Conservation (phyloP, 35 echinoderm and acorn worm species). For the Chiridota heheva region DNA sequence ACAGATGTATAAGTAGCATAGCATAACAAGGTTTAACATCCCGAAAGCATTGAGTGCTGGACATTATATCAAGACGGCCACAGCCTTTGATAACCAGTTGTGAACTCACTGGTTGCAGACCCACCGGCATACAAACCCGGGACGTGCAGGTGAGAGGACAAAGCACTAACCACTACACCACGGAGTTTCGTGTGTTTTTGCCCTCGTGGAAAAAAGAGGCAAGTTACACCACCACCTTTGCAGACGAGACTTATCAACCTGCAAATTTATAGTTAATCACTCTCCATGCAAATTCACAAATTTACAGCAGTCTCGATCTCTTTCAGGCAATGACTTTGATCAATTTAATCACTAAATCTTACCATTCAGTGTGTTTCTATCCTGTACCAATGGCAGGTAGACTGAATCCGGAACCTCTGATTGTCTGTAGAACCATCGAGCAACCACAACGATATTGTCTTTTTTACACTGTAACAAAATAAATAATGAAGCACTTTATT, state of each 20-base stretch:
- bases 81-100: too few relatives aligned
- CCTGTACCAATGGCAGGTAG: slow-evolving; percentile 91
- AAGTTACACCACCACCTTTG: not conserved
- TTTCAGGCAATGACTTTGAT: not conserved
- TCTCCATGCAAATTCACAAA: not conserved
- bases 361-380: slow-evolving; percentile 94
- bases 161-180: too few relatives aligned
- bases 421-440: slow-evolving; percentile 85
- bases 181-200: too few relatives aligned
- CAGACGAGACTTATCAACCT: not conserved
- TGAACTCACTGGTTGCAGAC: too few relatives aligned
- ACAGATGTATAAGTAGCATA: too few relatives aligned
- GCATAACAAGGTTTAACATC: too few relatives aligned
- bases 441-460: slow-evolving; percentile 76
- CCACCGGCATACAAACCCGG: too few relatives aligned
- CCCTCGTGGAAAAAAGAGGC: too few relatives aligned
- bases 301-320: not conserved
- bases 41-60: too few relatives aligned
- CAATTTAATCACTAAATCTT: not conserved
- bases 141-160: too few relatives aligned
- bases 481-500: not conserved
- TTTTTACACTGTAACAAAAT: slow-evolving; percentile 72
- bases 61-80: too few relatives aligned
- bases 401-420: slow-evolving; percentile 93
- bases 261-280: not conserved